phyloP scores from a whole-genome alignment of 2,113 vertebrate species.

The Danionella cerebrum region DNA sequence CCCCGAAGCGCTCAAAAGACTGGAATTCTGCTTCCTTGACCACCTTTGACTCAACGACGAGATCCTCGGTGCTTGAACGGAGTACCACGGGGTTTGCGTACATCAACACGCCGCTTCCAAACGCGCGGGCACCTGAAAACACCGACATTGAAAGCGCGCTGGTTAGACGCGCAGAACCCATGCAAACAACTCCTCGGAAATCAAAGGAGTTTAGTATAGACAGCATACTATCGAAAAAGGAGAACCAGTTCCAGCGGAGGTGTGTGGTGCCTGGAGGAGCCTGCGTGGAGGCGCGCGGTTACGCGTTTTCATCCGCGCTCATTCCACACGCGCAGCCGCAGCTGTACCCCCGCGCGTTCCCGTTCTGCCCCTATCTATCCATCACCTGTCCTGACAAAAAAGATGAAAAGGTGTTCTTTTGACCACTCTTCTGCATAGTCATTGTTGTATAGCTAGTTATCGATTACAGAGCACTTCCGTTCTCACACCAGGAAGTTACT shows the following conservation, averaged over 20 bases:
- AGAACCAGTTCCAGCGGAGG: conserved; percentile 42
- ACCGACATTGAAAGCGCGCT: not conserved
- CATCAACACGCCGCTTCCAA: not conserved
- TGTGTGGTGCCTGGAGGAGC: conserved; percentile 27
- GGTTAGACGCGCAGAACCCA: conserved; percentile 23
- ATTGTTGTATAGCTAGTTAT: too few species aligned
- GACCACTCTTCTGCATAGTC: not conserved
- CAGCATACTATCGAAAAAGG: conserved; percentile 75
- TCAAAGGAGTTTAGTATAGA: conserved; percentile 85
- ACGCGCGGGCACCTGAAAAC: not conserved
- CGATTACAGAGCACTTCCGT: too few species aligned
- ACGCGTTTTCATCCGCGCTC: conserved; percentile 63
- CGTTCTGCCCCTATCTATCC: conserved; percentile 79
- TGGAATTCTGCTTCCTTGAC: not conserved
- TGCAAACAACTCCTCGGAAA: conserved; percentile 23
- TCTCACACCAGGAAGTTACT: too few species aligned
- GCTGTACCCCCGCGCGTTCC: conserved; percentile 81
- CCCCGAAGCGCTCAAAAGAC: not conserved
- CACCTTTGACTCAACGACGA: not conserved
- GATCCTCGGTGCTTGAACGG: not conserved
- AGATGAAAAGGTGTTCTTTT: conserved; percentile 10
- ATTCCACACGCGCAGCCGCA: conserved; percentile 73
- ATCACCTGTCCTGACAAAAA: conserved; percentile 68
- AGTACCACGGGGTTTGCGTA: conserved; percentile 25
- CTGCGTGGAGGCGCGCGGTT: conserved; percentile 35